Conservation (phyloP, 1,140 invertebrate genomes). For the Monochamus saltuarius region DNA sequence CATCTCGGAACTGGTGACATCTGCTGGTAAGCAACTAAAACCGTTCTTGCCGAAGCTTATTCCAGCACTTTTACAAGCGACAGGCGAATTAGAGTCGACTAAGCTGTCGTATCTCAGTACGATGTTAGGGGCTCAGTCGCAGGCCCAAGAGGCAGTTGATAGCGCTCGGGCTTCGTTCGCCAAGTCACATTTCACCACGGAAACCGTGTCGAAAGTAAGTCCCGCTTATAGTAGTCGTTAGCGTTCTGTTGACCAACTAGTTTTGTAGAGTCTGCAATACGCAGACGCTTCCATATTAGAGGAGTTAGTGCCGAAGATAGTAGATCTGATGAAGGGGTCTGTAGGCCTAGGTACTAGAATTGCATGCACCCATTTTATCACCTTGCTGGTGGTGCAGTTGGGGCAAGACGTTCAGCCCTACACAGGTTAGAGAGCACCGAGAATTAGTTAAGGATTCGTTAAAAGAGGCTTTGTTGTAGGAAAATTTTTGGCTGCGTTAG, state of each 20-base stretch:
- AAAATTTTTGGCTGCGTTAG: conserved; percentile 75
- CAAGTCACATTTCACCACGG: conserved; percentile 82
- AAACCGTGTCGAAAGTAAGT: conserved; percentile 78
- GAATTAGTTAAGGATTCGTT: background rate
- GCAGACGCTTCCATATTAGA: conserved; percentile 74
- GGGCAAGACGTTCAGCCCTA: conserved; percentile 64
- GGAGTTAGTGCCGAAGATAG: conserved; percentile 75
- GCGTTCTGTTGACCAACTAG: conserved; percentile 1
- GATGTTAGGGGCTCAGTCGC: conserved; percentile 64
- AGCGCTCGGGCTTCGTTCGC: conserved; percentile 73
- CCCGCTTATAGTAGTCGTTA: conserved; percentile 7
- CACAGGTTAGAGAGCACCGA: conserved; percentile 53
- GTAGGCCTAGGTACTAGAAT: conserved; percentile 83
- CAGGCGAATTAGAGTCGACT: conserved; percentile 80
- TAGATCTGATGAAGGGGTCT: conserved; percentile 79
- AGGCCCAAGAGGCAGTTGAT: conserved; percentile 73
- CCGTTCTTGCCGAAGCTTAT: conserved; percentile 80
- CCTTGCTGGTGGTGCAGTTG: conserved; percentile 63
- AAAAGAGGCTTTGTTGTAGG: conserved; percentile 47
- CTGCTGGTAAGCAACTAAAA: conserved; percentile 74
- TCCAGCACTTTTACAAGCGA: conserved; percentile 78
- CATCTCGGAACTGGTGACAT: conserved; percentile 78
- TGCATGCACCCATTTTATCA: conserved; percentile 81
- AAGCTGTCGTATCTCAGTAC: conserved; percentile 79
- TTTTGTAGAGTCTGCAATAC: conserved; percentile 76